phyloP scores from a whole-genome alignment of 2,113 vertebrate species.

The Megaptera novaeangliae region DNA sequence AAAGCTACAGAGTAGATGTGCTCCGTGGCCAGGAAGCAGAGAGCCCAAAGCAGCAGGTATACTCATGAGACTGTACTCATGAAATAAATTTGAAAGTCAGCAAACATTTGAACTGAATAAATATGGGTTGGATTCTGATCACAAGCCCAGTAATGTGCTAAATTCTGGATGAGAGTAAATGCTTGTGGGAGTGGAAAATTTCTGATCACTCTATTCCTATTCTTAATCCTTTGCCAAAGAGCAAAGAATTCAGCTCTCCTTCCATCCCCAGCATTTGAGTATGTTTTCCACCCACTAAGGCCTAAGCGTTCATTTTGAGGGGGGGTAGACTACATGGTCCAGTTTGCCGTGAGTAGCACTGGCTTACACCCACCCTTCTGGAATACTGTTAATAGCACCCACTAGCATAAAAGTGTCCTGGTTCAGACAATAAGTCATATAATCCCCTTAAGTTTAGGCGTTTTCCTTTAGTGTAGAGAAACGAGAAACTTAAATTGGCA shows the following conservation, averaged over 20 bases:
- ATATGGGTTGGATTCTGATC: not conserved
- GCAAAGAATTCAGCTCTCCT: not conserved
- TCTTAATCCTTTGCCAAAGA: not conserved
- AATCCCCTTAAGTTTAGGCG: not conserved
- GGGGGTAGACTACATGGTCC: not conserved
- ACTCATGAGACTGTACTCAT: not conserved
- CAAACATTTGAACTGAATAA: not conserved
- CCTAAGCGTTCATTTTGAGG: not conserved
- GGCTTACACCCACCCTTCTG: not conserved
- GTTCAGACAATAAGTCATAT: not conserved
- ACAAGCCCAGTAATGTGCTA: not conserved
- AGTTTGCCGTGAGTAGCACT: not conserved
- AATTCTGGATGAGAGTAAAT: not conserved
- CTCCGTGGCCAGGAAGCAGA: not conserved
- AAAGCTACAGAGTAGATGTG: not conserved
- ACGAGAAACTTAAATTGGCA: not conserved
- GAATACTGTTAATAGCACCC: not conserved
- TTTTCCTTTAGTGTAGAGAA: not conserved
- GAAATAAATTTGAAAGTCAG: not conserved
- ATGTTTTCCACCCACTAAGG: not conserved
- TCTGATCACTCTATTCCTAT: not conserved
- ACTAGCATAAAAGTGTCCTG: not conserved
- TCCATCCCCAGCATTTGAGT: not conserved
- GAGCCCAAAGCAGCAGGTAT: not conserved
- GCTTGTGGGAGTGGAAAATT: not conserved